Evolutionary conservation across 1,140 invertebrate genomes (phyloP), one percentile per base, ranked within the genome.

Genomic region (Orussus abietinus): DNA sequence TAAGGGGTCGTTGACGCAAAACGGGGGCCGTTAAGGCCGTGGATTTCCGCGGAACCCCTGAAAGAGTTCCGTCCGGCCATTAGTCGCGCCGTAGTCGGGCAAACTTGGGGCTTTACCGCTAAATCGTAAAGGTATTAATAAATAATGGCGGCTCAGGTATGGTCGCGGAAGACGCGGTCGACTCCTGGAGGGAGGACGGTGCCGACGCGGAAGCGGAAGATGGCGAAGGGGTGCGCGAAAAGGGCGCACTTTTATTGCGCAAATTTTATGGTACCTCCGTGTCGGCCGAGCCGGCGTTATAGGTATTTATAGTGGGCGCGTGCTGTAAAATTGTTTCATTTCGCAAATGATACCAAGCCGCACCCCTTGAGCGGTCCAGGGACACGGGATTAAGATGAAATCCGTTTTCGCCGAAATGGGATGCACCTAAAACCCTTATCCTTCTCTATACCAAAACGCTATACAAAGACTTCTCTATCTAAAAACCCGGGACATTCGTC

Each of bases 121-220:
- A 35, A 51, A 57, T 55, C 53, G 51, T 54, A 55, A 57, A 53
- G 44, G 34, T 55, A 55, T 57, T 57, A 51, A 57, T 57, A 57
- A 55, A 53, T 53, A 55, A 57, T 53, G 42, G 42, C 34, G 18
- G 38, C 9, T 10, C 26, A 25, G 7, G n/a, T 38, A 38, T 25
- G 22, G 25, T n/a, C 21, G 20, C 35, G 11, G 15, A 15, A 11
- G n/a, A 33, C 20, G 30, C 18, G 22, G 5, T 36, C 12, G 22
- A 21, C 14, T 21, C 10, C 1, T 21, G 2, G 14, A 20, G 36
- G 11, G 1, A 20, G 26, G 35, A 12, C 35, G 11, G 1, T 17
- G 36, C 34, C 25, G 19, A 34, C 18, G 25, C 42, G 34, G 20
- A 44, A n/a, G 33, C 32, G 15, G 14, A 12, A 12, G 37, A n/a